Evolutionary conservation across 2,797 vertebrate genomes (phyloP).

Genomic region (Sebastes jordani): DNA sequence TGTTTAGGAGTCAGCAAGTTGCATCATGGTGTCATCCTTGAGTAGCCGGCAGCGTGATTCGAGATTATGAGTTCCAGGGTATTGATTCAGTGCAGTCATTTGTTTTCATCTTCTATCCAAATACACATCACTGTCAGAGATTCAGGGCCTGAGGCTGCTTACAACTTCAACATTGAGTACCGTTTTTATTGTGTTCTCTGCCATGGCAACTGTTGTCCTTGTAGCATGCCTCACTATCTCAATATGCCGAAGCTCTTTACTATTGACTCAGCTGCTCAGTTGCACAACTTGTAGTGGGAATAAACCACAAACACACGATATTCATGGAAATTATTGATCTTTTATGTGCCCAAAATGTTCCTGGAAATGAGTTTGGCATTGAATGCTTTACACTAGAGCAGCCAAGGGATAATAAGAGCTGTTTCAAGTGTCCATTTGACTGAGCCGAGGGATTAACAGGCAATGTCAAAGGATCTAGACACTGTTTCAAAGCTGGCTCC

Average conservation of each 20-base stretch:
- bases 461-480: slow-evolving; percentile 61
- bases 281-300: slow-evolving; percentile 15
- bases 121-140: slow-evolving; percentile 14
- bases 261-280: slow-evolving; percentile 32
- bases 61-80: slow-evolving; percentile 24
- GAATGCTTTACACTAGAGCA: slow-evolving; percentile 31
- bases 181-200: slow-evolving; percentile 25
- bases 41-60: slow-evolving; percentile 2
- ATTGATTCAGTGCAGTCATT: slow-evolving; percentile 47
- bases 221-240: not conserved
- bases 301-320: not conserved
- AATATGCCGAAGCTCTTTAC: not conserved
- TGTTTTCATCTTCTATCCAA: slow-evolving; percentile 38
- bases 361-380: not conserved
- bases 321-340: slow-evolving; percentile 19
- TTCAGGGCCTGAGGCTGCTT: not conserved
- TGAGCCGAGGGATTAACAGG: slow-evolving; percentile 64
- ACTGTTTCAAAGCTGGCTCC: slow-evolving; percentile 63
- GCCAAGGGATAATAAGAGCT: slow-evolving; percentile 38
- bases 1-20: slow-evolving; percentile 29
- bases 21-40: slow-evolving; percentile 18
- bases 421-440: slow-evolving; percentile 57
- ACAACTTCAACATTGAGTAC: not conserved
- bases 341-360: not conserved
- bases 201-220: slow-evolving; percentile 36